Conservation (phyloP, 2,797 vertebrate genomes). For the Syngnathus acus region DNA sequence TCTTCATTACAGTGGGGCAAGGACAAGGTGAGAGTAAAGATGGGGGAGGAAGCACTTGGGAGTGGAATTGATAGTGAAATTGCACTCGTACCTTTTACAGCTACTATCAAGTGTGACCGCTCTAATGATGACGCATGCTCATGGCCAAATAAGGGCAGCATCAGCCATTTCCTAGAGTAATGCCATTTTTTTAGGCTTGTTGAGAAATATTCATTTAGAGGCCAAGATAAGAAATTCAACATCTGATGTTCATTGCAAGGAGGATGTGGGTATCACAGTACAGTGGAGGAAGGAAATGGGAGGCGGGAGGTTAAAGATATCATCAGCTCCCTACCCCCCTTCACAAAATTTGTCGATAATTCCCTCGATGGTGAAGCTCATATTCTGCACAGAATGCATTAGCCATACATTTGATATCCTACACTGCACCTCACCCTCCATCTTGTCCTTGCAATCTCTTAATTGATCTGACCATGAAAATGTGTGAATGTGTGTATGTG, state of each 20-base stretch:
- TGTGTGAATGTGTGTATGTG: constrained; percentile 10
- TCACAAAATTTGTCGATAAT: constrained; percentile 5
- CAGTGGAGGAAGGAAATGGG: constrained; percentile 50
- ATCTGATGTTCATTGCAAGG: constrained; percentile 15
- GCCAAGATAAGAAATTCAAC: neutral
- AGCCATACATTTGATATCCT: constrained; percentile 48
- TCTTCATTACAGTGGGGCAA: constrained; percentile 1
- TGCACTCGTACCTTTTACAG: neutral
- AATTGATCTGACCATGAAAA: constrained; percentile 57
- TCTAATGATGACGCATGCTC: neutral
- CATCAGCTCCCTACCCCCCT: neutral
- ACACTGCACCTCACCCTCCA: constrained; percentile 26
- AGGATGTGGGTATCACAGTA: constrained; percentile 10
- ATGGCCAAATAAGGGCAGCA: neutral
- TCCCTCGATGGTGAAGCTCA: constrained; percentile 47
- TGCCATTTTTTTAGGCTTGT: neutral
- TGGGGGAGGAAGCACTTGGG: constrained; percentile 12
- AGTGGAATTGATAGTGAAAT: constrained; percentile 35
- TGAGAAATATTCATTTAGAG: neutral
- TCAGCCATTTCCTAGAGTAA: neutral
- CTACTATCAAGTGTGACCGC: neutral
- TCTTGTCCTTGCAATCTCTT: constrained; percentile 53
- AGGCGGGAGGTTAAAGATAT: constrained; percentile 6
- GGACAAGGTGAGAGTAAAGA: constrained; percentile 29
- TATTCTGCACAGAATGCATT: constrained; percentile 55